A percentile compares a stretch with the other conserved stretches of the same genome.
phyloP scores from a whole-genome alignment of 2,797 vertebrate genomes.

The Leptatherina wallacei region DNA sequence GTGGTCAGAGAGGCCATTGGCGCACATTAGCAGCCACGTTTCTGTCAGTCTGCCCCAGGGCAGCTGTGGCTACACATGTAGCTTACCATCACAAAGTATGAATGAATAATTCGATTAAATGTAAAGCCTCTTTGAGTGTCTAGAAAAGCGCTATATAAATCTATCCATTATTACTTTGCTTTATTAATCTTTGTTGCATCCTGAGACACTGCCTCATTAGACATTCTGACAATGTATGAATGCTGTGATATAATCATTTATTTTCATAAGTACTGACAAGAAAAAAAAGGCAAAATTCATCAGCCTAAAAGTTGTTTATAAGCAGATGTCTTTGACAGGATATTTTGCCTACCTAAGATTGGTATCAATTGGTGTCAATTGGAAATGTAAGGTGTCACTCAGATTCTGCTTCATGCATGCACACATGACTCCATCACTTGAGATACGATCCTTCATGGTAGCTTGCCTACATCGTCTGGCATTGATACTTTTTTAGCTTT shows the following conservation, averaged over 20 bases:
- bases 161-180: no score
- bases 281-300: not conserved
- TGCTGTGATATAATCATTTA: not conserved
- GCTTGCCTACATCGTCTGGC: conserved; percentile 34
- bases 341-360: not conserved
- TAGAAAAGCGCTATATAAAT: no score
- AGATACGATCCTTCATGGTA: conserved; percentile 42
- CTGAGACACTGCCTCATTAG: no score
- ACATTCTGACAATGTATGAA: no score
- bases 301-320: not conserved
- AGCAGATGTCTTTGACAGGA: not conserved
- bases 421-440: conserved; percentile 24
- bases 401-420: conserved; percentile 13
- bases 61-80: no score
- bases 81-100: no score
- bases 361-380: not conserved
- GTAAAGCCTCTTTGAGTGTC: no score
- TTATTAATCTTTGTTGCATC: no score
- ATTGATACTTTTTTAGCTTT: conserved; percentile 49
- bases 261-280: not conserved
- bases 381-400: not conserved
- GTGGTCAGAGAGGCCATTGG: no score
- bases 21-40: no score
- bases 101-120: no score
- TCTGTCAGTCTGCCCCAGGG: no score